Conservation (phyloP, 2,888 invertebrate genomes). For the Drosophila dives region DNA sequence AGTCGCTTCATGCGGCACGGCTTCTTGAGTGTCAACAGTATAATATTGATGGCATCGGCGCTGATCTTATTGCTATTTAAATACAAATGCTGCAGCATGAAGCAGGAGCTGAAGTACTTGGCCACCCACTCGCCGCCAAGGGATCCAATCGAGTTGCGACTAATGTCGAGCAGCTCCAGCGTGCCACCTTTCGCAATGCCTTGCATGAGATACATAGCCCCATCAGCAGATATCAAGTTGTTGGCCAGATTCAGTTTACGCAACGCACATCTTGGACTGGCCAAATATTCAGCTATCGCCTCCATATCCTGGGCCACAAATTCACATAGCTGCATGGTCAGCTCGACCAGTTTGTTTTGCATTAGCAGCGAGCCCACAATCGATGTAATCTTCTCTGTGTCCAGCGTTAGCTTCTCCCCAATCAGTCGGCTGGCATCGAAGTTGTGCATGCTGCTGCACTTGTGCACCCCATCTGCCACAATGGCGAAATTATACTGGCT, state of each 20-base stretch:
- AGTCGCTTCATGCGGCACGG: slow-evolving; percentile 64
- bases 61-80: slow-evolving; percentile 78
- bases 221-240: slow-evolving; percentile 79
- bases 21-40: slow-evolving; percentile 80
- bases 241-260: slow-evolving; percentile 68
- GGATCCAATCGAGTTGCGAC: slow-evolving; percentile 74
- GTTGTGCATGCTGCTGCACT: slow-evolving; percentile 66
- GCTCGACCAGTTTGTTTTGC: slow-evolving; percentile 75
- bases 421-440: slow-evolving; percentile 75
- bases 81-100: slow-evolving; percentile 69
- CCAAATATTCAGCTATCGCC: slow-evolving; percentile 77
- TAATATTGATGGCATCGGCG: slow-evolving; percentile 60
- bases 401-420: slow-evolving; percentile 60
- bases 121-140: slow-evolving; percentile 82
- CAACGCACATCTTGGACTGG: slow-evolving; percentile 42
- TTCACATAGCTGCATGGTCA: slow-evolving; percentile 80
- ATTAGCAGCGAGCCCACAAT: slow-evolving; percentile 75
- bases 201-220: slow-evolving; percentile 71
- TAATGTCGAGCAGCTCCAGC: slow-evolving; percentile 75
- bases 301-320: slow-evolving; percentile 80
- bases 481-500: slow-evolving; percentile 80
- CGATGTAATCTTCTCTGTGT: slow-evolving; percentile 73
- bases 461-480: slow-evolving; percentile 82
- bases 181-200: slow-evolving; percentile 59
- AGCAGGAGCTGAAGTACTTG: slow-evolving; percentile 68